Conservation (phyloP, 2,797 vertebrate species). For the Hoplostethus atlanticus region DNA sequence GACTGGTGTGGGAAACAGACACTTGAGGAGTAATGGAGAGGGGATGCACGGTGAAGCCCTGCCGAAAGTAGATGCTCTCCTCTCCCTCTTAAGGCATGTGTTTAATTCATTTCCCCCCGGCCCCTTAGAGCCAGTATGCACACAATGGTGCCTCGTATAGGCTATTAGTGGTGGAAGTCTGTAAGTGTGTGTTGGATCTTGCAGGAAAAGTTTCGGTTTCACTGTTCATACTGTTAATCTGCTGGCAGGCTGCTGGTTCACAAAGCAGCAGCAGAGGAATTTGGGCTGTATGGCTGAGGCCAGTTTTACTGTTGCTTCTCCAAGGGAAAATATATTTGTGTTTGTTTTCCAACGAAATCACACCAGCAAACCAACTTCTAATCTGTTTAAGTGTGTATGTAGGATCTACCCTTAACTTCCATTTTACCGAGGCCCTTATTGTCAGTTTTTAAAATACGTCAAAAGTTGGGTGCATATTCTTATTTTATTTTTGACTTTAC, state of each 20-base stretch:
- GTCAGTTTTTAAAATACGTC: not conserved
- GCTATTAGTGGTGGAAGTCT: constrained; percentile 22
- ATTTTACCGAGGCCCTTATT: not conserved
- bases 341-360: constrained; percentile 38
- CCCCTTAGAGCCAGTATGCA: constrained; percentile 17
- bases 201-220: constrained; percentile 69
- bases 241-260: constrained; percentile 39
- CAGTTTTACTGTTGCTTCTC: constrained; percentile 66
- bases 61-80: constrained; percentile 21
- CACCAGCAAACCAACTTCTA: not conserved
- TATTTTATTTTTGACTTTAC: not conserved
- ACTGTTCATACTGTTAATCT: not conserved
- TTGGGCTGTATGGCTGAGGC: constrained; percentile 34
- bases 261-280: constrained; percentile 52
- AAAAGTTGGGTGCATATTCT: not conserved
- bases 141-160: constrained; percentile 29
- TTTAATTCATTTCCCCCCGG: constrained; percentile 20
- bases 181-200: constrained; percentile 29
- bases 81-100: constrained; percentile 26
- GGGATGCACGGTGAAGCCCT: constrained; percentile 41
- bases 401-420: not conserved
- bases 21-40: constrained; percentile 70
- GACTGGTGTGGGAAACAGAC: constrained; percentile 82
- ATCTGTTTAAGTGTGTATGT: not conserved
- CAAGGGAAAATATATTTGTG: constrained; percentile 57